These are phyloP conservation scores for Eristalinus aeneus DNA, from an alignment of 2,888 invertebrate species.

Conservation along the genomic window DNA sequence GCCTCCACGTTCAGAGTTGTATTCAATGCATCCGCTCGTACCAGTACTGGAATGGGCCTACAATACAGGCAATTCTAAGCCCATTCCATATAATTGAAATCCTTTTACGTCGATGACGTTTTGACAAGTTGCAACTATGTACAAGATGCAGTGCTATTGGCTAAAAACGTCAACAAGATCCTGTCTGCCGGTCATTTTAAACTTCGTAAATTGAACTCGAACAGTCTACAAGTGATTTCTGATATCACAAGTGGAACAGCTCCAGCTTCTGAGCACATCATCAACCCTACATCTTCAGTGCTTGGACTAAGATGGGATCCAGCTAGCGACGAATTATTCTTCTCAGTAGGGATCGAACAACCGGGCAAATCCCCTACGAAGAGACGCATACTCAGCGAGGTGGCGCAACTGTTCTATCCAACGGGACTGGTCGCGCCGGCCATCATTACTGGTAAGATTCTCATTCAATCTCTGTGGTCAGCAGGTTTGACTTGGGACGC, in stretches of 20 bases:
- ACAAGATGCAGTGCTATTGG: not conserved
- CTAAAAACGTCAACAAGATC: conserved; percentile 9
- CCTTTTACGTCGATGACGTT: conserved; percentile 49
- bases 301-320: conserved; percentile 27
- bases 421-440: conserved; percentile 27
- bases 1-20: conserved; percentile 44
- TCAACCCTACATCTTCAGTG: not conserved
- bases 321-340: not conserved
- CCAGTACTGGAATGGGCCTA: conserved; percentile 9
- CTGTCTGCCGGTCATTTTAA: conserved; percentile 23
- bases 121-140: conserved; percentile 20
- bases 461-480: conserved; percentile 27
- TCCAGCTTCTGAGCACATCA: not conserved
- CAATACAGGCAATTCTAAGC: conserved; percentile 28
- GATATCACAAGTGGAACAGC: not conserved
- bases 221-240: not conserved
- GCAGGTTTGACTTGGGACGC: conserved; percentile 16
- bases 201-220: conserved; percentile 39
- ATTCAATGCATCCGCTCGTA: conserved; percentile 36
- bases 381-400: conserved; percentile 10
- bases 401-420: conserved; percentile 29
- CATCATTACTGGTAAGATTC: conserved; percentile 27
- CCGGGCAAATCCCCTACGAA: not conserved
- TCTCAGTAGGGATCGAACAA: not conserved
- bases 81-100: conserved; percentile 29